phyloP scores from a whole-genome alignment of 2,113 vertebrate species.

The Collichthys lucidus region DNA sequence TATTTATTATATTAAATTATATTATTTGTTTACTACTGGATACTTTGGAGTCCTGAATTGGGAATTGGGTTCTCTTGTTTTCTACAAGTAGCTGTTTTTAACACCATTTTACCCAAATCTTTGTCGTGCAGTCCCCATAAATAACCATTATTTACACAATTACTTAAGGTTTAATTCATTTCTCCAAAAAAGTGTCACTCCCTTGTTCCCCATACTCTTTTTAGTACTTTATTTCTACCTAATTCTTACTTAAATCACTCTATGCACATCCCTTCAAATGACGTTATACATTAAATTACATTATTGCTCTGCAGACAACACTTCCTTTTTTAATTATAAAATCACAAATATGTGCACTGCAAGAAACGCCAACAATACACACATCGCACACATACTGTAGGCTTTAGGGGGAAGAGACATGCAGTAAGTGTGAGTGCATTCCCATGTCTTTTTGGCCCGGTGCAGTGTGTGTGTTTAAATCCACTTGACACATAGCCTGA shows the following conservation, averaged over 20 bases:
- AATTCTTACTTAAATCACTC: no score
- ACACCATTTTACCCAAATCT: no score
- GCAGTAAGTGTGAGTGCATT: slow-evolving; percentile 72
- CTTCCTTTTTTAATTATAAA: background rate
- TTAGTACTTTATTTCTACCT: no score
- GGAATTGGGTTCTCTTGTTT: no score
- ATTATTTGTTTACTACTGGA: no score
- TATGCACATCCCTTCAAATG: background rate
- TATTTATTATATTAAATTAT: no score
- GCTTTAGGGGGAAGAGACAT: slow-evolving; percentile 21
- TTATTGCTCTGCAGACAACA: background rate
- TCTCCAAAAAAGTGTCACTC: background rate
- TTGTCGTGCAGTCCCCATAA: background rate
- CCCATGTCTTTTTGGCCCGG: slow-evolving; percentile 67
- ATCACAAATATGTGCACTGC: background rate
- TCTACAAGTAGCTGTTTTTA: no score
- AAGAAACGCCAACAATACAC: background rate
- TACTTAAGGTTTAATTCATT: background rate
- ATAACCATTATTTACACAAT: background rate
- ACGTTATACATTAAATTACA: no score
- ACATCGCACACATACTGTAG: slow-evolving; percentile 12
- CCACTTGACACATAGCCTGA: slow-evolving; percentile 63
- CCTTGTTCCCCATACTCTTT: no score
- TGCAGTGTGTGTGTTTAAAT: slow-evolving; percentile 74
- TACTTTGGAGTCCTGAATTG: no score